These are phyloP conservation scores for Polydrusus pterygomalis DNA, from an alignment of 2,888 invertebrate genomes.

Conservation along the genomic window DNA sequence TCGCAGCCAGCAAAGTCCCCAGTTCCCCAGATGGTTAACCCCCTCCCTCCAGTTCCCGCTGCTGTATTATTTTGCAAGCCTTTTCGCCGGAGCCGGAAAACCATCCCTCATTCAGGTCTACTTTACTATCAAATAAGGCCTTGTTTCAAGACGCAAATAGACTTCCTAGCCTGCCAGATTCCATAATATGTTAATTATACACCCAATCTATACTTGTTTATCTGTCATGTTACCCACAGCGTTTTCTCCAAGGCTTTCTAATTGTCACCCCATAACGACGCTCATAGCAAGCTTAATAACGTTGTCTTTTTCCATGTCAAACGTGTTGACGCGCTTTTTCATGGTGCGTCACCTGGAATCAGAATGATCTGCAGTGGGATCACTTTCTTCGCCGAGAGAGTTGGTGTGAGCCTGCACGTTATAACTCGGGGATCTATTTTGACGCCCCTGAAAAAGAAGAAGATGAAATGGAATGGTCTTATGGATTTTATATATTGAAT, in stretches of 20 bases:
- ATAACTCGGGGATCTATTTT: slow-evolving; percentile 75
- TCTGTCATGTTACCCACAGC: slow-evolving; percentile 26
- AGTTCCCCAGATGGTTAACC: too few relatives aligned
- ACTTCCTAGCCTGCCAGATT: too few relatives aligned
- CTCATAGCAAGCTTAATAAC: slow-evolving; percentile 69
- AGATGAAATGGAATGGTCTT: background rate
- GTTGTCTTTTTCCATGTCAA: slow-evolving; percentile 67
- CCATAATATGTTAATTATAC: background rate
- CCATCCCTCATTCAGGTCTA: too few relatives aligned
- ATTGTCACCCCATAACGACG: slow-evolving; percentile 69
- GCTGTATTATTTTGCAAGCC: too few relatives aligned
- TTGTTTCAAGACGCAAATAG: too few relatives aligned
- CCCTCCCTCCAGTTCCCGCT: too few relatives aligned
- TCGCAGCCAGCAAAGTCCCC: too few relatives aligned
- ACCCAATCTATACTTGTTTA: slow-evolving; percentile 13
- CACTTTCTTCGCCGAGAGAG: slow-evolving; percentile 76
- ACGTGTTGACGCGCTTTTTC: slow-evolving; percentile 54
- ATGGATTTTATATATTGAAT: too few relatives aligned
- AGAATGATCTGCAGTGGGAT: slow-evolving; percentile 72
- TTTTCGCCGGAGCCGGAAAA: too few relatives aligned
- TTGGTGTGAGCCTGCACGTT: slow-evolving; percentile 75
- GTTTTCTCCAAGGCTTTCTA: slow-evolving; percentile 53
- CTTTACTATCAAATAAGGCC: too few relatives aligned
- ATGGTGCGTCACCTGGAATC: slow-evolving; percentile 75
- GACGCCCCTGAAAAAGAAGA: slow-evolving; percentile 69